These are phyloP conservation scores for Gymnarchus niloticus DNA, from an alignment of 2,113 vertebrate genomes.

Conservation along the genomic window DNA sequence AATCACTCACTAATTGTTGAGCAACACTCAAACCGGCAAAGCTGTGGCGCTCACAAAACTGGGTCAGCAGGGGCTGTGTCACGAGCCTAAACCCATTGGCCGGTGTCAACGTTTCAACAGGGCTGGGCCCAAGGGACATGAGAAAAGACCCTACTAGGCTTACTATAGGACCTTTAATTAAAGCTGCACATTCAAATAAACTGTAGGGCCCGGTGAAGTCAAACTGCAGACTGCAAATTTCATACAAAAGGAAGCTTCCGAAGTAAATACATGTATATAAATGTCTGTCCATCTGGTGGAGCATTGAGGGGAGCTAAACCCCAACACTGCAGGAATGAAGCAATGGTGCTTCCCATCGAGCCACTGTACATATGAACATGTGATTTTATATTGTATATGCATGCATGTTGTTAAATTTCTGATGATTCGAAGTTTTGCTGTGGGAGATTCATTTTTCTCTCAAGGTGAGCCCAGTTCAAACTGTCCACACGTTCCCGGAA, in stretches of 20 bases:
- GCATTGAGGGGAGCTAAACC: neutral
- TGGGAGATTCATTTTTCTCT: neutral
- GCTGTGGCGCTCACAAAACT: neutral
- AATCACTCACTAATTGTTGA: neutral
- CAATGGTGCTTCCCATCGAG: neutral
- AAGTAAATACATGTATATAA: neutral
- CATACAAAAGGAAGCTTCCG: neutral
- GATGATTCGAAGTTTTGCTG: neutral
- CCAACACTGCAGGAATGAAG: neutral
- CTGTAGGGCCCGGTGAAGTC: neutral
- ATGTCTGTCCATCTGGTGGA: neutral
- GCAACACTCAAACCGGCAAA: neutral
- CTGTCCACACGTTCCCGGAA: neutral
- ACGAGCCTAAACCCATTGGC: neutral
- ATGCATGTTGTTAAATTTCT: neutral
- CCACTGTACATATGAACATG: neutral
- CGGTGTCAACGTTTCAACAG: neutral
- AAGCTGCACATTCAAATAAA: neutral
- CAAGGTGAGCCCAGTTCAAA: neutral
- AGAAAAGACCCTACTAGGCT: neutral
- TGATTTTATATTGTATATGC: constrained; percentile 9
- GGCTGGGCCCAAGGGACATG: neutral
- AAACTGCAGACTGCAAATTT: neutral
- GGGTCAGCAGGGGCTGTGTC: neutral
- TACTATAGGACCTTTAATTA: neutral